Evolutionary conservation across 2,113 vertebrate genomes (phyloP), one percentile per base, ranked within the genome.

Genomic region (Oncorhynchus tshawytscha): DNA sequence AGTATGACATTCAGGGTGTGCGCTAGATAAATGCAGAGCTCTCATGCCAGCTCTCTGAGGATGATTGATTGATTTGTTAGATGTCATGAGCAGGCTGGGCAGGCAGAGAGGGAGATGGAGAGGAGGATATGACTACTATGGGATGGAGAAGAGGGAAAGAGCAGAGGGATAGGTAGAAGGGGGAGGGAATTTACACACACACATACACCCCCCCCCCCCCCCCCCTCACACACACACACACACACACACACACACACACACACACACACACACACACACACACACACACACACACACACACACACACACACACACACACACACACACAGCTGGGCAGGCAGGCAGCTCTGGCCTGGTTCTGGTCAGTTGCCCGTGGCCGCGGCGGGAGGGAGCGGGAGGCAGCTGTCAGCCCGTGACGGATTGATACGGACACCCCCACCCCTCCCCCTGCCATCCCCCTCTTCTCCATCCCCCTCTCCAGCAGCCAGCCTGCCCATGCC

Each of bases 371-470:
- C 95, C 86, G 39, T 45, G 39, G 39, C 39, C 59, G 85, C 87
- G 85, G 89, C 73, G 85, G 85, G 67, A 93, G 89, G 85, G 67
- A 93, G 89, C 94, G 92, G 94, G 89, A 92, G 94, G 90, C 94
- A 94, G 92, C 95, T 96, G 96, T 96, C 96, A 96, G 84, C 86
- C 31, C 85, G 90, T 96, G 96, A 98, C 93, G 94, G 96, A 98
- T 96, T 95, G 94, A 95, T 95, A 94, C 89, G 92, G 95, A 96
- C 95, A 94, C 93, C 93, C 93, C 92, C 91, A 16, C 92, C 91
- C 85, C 93, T 89, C 80, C 83, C 88, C 89, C 85, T 88, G 60
- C 81, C 90, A 87, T 88, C 76, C 87, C 48, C 9, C 2, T 45
- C 8, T 45, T 45, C 88, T 89, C 86, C 89, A 66, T 77, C 91